phyloP scores from a whole-genome alignment of 2,797 vertebrate genomes.

The Malurus splendens region DNA sequence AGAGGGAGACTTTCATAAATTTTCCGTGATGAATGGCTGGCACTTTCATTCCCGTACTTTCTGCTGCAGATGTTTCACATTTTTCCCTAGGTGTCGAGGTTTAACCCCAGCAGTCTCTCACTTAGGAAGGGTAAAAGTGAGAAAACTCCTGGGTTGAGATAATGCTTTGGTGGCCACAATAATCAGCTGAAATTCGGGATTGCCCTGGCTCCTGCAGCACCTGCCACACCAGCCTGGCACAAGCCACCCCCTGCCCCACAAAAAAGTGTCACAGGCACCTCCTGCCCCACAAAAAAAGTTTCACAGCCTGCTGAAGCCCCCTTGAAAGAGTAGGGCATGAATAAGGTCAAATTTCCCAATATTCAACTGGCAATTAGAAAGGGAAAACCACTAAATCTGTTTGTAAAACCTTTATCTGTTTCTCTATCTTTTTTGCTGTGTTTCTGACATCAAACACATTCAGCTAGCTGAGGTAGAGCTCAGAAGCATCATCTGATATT shows the following conservation, averaged over 20 bases:
- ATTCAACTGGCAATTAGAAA: not conserved
- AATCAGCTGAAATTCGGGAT: constrained; percentile 64
- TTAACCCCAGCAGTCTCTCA: not conserved
- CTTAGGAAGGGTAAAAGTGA: not conserved
- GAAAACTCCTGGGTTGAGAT: not conserved
- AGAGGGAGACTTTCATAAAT: not conserved
- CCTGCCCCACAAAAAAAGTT: not conserved
- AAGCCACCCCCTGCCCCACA: not conserved
- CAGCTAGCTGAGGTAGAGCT: not conserved
- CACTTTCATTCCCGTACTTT: not conserved
- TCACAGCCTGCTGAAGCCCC: not conserved
- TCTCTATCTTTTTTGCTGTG: not conserved
- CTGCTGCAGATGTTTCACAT: not conserved
- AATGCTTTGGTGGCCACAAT: constrained; percentile 67
- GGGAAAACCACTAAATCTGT: not conserved
- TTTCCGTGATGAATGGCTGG: not conserved
- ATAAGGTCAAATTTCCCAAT: not conserved
- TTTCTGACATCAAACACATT: not conserved
- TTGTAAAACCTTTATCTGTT: not conserved
- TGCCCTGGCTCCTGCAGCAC: constrained; percentile 57
- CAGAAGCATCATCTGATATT: not conserved
- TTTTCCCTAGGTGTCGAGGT: not conserved
- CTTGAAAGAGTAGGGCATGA: not conserved
- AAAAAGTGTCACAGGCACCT: not conserved
- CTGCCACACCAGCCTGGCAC: constrained; percentile 65